Conservation (phyloP, 2,113 vertebrate genomes). For the Nothoprocta perdicaria region DNA sequence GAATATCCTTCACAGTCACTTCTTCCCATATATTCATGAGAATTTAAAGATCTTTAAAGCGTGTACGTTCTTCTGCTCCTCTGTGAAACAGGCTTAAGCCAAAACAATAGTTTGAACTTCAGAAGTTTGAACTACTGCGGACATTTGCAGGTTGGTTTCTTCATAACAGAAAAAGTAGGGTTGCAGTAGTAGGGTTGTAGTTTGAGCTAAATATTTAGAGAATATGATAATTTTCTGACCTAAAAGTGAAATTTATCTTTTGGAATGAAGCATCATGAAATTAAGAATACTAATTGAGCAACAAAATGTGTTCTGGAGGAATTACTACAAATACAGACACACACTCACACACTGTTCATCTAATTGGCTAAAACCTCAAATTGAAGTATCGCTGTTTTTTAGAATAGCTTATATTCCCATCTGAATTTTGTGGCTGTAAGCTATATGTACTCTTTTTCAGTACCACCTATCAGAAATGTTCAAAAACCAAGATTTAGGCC, state of each 20-base stretch:
- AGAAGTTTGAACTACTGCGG: neutral
- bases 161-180: neutral
- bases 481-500: neutral
- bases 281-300: neutral
- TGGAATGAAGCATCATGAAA: neutral
- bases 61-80: neutral
- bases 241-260: neutral
- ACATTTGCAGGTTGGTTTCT: neutral
- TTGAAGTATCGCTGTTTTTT: neutral
- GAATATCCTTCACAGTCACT: neutral
- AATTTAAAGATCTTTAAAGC: neutral
- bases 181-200: neutral
- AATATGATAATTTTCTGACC: neutral
- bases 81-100: neutral
- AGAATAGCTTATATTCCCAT: neutral
- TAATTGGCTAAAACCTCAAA: neutral
- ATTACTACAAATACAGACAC: neutral
- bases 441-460: neutral
- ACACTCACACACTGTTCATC: neutral
- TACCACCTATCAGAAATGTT: neutral
- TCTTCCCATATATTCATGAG: neutral
- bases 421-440: neutral
- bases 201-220: neutral
- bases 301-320: neutral
- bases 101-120: neutral